phyloP scores from a whole-genome alignment of 2,888 invertebrate species.

The Acanthosepion lycidas region DNA sequence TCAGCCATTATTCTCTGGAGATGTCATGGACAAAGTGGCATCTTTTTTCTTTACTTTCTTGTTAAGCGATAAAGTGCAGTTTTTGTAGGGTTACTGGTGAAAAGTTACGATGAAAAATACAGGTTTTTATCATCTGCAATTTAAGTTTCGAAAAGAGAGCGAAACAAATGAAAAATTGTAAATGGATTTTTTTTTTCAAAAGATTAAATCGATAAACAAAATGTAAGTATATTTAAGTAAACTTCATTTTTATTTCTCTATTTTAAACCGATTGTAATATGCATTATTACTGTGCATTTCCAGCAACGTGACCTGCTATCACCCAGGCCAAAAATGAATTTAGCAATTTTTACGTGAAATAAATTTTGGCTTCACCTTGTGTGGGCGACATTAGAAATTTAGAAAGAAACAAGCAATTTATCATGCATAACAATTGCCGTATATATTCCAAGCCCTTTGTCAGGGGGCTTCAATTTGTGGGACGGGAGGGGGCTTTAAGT shows the following conservation, averaged over 20 bases:
- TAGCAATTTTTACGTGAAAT: too few species aligned
- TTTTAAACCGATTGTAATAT: background rate
- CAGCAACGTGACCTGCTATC: too few species aligned
- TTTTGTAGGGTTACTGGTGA: background rate
- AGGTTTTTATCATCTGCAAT: background rate
- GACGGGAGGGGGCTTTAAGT: too few species aligned
- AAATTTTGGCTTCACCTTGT: too few species aligned
- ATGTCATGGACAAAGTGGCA: background rate
- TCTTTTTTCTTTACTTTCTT: background rate
- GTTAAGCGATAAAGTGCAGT: background rate
- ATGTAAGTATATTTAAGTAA: background rate
- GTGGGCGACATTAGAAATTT: too few species aligned
- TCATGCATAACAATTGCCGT: too few species aligned
- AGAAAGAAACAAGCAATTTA: too few species aligned
- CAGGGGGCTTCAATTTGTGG: too few species aligned
- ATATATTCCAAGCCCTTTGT: too few species aligned
- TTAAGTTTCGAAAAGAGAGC: background rate
- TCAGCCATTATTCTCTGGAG: background rate
- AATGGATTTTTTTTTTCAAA: background rate
- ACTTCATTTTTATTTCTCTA: background rate
- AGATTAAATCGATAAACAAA: too few species aligned
- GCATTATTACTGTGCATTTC: too few species aligned
- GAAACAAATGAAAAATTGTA: background rate
- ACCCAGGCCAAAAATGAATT: too few species aligned
- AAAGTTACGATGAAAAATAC: background rate